These are phyloP conservation scores for Aphis craccivora DNA, from an alignment of 1,140 invertebrate genomes.

Conservation along the genomic window DNA sequence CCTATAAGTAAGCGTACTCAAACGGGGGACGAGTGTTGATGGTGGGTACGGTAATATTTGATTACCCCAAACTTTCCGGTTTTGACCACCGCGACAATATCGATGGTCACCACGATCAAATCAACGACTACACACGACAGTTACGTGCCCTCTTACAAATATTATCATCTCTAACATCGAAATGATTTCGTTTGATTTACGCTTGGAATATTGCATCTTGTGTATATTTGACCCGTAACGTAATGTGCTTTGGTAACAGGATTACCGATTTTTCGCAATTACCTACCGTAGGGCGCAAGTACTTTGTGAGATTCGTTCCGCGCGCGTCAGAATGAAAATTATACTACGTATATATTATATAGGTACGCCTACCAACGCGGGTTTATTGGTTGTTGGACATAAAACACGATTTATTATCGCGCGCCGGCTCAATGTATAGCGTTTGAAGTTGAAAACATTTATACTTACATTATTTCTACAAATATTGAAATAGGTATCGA, in stretches of 20 bases:
- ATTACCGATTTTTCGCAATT: background rate
- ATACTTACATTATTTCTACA: background rate
- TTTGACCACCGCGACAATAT: too few species aligned
- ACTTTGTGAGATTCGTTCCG: background rate
- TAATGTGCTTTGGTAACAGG: background rate
- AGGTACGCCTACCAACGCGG: background rate
- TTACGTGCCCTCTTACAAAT: background rate
- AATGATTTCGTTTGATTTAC: background rate
- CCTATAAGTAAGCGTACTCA: too few species aligned
- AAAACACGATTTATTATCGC: constrained; percentile 7
- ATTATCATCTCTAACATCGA: background rate
- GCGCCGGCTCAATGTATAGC: background rate
- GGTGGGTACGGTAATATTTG: too few species aligned
- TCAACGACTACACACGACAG: too few species aligned
- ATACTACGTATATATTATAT: background rate
- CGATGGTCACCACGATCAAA: too few species aligned
- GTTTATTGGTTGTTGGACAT: background rate
- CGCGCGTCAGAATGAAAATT: background rate
- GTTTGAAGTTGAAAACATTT: background rate
- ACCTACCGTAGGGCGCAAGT: background rate
- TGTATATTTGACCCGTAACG: background rate
- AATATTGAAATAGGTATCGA: too few species aligned
- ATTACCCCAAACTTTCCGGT: too few species aligned
- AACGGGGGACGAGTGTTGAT: too few species aligned
- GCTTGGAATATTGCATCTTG: too few species aligned